A percentile compares a stretch with the other conserved stretches of the same genome.
Evolutionary conservation across 2,797 vertebrate species (phyloP).

Genomic region (Hemibagrus guttatus): DNA sequence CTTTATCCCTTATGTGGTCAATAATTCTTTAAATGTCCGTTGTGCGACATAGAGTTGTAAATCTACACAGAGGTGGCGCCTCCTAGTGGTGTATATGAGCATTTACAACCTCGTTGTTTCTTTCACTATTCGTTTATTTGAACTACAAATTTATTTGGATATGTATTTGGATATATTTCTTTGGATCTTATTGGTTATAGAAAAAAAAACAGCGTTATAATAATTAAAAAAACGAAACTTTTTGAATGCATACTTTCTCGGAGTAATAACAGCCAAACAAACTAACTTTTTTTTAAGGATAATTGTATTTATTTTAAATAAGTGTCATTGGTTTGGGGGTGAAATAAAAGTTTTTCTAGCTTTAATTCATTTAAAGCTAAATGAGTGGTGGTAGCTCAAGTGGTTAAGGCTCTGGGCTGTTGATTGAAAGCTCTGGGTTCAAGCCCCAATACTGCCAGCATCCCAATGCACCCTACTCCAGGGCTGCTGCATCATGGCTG

Average conservation of each 20-base stretch:
- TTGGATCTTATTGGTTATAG: background rate
- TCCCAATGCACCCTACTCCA: too few species aligned
- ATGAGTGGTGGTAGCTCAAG: too few species aligned
- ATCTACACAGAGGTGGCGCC: background rate
- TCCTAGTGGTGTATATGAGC: background rate
- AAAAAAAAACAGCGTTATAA: background rate
- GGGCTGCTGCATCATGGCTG: too few species aligned
- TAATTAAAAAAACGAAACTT: background rate
- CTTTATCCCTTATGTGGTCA: background rate
- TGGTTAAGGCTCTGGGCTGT: too few species aligned
- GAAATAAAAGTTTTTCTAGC: background rate
- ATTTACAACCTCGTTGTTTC: background rate
- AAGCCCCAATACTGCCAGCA: too few species aligned
- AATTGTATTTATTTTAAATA: background rate
- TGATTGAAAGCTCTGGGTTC: too few species aligned
- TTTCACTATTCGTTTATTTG: background rate
- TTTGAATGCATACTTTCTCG: background rate
- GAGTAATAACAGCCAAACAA: background rate
- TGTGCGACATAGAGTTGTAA: too few species aligned
- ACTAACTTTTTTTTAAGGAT: background rate
- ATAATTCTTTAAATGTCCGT: too few species aligned
- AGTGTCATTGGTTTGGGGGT: background rate
- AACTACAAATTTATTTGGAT: background rate
- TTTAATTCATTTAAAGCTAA: background rate
- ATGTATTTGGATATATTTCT: too few species aligned